Conservation (phyloP, 2,888 invertebrate species). For the Agonopterix arenella region DNA sequence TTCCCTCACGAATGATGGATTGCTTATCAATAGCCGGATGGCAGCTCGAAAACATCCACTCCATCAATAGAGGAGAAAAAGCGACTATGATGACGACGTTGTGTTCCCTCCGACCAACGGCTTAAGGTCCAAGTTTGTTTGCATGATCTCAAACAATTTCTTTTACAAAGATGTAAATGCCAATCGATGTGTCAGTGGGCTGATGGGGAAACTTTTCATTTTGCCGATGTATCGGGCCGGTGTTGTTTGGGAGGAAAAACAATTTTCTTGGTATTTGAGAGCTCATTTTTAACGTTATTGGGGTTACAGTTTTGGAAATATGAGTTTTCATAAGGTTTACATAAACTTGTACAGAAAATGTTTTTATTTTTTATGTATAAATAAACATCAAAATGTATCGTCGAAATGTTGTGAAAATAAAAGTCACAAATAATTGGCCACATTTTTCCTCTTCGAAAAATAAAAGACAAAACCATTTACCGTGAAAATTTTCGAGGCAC, state of each 20-base stretch:
- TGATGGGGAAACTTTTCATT: conserved; percentile 73
- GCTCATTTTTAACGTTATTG: conserved; percentile 67
- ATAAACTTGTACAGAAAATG: no score
- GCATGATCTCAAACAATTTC: conserved; percentile 2
- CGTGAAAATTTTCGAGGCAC: no score
- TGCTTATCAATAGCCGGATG: conserved; percentile 53
- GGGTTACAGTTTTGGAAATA: conserved; percentile 31
- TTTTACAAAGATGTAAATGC: conserved; percentile 69
- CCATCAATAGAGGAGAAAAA: conserved; percentile 38
- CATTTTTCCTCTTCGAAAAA: neutral
- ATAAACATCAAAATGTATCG: no score
- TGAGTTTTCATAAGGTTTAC: no score
- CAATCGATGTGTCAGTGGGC: conserved; percentile 68
- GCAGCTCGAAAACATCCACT: conserved; percentile 53
- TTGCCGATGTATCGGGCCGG: conserved; percentile 51
- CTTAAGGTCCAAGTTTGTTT: conserved; percentile 2
- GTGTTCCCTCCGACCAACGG: neutral
- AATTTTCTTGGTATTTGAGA: conserved; percentile 63
- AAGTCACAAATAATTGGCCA: conserved; percentile 3
- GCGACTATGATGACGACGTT: conserved; percentile 21
- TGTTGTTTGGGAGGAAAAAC: conserved; percentile 40
- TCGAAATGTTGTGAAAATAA: no score
- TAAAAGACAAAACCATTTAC: no score
- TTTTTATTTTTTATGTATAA: no score
- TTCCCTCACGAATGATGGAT: conserved; percentile 62